Percentiles rank a stretch among this genome's conserved stretches.
Evolutionary conservation across 2,888 invertebrate species (phyloP).

Genomic region (Netelia inedita): DNA sequence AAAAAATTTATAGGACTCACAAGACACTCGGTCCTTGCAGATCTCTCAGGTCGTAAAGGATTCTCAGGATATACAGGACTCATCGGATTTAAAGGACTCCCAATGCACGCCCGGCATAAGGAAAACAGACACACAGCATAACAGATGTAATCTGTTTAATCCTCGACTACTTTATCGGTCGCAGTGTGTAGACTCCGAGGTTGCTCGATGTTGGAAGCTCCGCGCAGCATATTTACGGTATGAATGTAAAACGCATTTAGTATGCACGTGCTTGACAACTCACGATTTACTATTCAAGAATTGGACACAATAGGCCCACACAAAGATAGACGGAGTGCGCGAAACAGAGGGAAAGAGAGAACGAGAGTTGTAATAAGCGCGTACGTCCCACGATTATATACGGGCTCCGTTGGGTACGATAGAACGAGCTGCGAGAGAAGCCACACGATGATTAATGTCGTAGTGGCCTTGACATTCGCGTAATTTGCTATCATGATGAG

Average conservation of each 20-base stretch:
- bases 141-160: slow-evolving; percentile 37
- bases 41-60: too few species aligned
- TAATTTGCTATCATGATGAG: slow-evolving; percentile 51
- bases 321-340: not conserved
- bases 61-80: too few species aligned
- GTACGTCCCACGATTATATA: slow-evolving; percentile 58
- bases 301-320: slow-evolving; percentile 76
- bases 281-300: slow-evolving; percentile 76
- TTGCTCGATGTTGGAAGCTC: not conserved
- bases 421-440: slow-evolving; percentile 42
- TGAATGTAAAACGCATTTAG: slow-evolving; percentile 70
- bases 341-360: slow-evolving; percentile 29
- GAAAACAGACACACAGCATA: too few species aligned
- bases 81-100: too few species aligned
- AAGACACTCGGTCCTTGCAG: too few species aligned
- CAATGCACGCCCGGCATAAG: too few species aligned
- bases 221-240: slow-evolving; percentile 24
- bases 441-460: slow-evolving; percentile 52
- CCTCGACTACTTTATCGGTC: slow-evolving; percentile 73
- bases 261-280: slow-evolving; percentile 72
- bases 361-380: slow-evolving; percentile 49
- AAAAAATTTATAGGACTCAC: too few species aligned
- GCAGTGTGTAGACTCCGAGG: slow-evolving; percentile 69
- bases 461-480: slow-evolving; percentile 66
- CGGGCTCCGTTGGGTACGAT: slow-evolving; percentile 30